A percentile compares a stretch with the other conserved stretches of the same genome.
These are phyloP conservation scores for Maconellicoccus hirsutus DNA, from an alignment of 1,140 invertebrate species.

Conservation along the genomic window DNA sequence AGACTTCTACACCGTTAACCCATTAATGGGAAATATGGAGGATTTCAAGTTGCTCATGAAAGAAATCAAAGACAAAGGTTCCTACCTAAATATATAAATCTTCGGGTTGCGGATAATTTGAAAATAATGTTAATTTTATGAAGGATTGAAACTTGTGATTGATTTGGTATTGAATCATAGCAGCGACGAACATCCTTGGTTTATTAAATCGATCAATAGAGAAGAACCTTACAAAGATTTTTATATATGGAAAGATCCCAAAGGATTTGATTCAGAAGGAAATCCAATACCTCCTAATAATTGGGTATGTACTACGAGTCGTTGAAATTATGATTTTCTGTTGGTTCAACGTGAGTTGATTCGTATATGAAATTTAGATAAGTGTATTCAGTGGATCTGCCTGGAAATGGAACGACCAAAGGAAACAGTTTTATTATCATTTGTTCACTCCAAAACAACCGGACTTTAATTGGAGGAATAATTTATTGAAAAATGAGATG, in stretches of 20 bases:
- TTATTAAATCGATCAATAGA: slow-evolving; percentile 46
- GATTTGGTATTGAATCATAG: slow-evolving; percentile 78
- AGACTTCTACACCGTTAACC: slow-evolving; percentile 58
- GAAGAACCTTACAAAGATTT: slow-evolving; percentile 51
- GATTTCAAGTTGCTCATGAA: slow-evolving; percentile 54
- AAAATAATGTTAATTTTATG: not conserved
- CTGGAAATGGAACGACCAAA: slow-evolving; percentile 52
- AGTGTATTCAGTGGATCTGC: slow-evolving; percentile 43
- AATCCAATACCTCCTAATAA: slow-evolving; percentile 40
- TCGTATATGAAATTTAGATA: no score
- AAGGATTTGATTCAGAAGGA: slow-evolving; percentile 34
- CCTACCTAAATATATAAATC: no score
- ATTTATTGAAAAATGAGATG: slow-evolving; percentile 38
- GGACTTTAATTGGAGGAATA: slow-evolving; percentile 48
- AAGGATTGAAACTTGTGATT: slow-evolving; percentile 60
- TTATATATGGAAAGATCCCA: slow-evolving; percentile 58
- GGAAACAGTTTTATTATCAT: slow-evolving; percentile 60
- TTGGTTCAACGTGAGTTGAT: no score
- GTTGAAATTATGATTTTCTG: no score
- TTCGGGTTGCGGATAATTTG: no score
- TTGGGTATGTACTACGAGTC: slow-evolving; percentile 39
- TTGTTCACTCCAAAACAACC: slow-evolving; percentile 56
- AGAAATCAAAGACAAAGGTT: no score
- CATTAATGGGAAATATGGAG: slow-evolving; percentile 54
- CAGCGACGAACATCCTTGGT: slow-evolving; percentile 64